Evolutionary conservation across 2,888 invertebrate genomes (phyloP).

Genomic region (Ernsta delagoae): DNA sequence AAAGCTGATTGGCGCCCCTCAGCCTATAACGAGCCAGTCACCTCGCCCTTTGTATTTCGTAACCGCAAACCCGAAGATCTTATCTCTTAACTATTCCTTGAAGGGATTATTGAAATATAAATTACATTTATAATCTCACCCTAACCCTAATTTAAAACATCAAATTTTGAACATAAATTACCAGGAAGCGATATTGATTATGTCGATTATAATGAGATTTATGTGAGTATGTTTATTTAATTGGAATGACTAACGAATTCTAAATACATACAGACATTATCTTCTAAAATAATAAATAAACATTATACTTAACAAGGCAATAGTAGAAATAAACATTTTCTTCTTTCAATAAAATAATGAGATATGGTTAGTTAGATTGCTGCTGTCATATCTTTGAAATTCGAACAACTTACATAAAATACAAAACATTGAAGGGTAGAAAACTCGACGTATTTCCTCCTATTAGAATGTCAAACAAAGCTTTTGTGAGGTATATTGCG

Average conservation of each 20-base stretch:
- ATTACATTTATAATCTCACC: slow-evolving; percentile 33
- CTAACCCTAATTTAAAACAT: slow-evolving; percentile 35
- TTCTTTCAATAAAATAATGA: not conserved
- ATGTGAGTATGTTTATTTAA: not conserved
- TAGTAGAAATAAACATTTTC: not conserved
- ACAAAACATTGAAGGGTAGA: not conserved
- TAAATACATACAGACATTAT: too few relatives aligned
- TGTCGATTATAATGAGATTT: too few relatives aligned
- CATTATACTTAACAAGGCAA: not conserved
- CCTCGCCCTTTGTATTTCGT: slow-evolving; percentile 50
- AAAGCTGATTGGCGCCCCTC: slow-evolving; percentile 49
- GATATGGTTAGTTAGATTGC: slow-evolving; percentile 15
- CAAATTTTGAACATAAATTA: not conserved
- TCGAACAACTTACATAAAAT: slow-evolving; percentile 14
- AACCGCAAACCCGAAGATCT: slow-evolving; percentile 45
- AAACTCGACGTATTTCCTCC: slow-evolving; percentile 24
- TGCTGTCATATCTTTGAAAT: slow-evolving; percentile 25
- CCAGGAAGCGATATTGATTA: not conserved
- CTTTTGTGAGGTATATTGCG: slow-evolving; percentile 25
- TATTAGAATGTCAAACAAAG: slow-evolving; percentile 36
- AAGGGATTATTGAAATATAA: slow-evolving; percentile 23
- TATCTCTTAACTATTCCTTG: slow-evolving; percentile 29
- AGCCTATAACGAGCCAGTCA: slow-evolving; percentile 59
- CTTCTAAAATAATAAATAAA: not conserved
- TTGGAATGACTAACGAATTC: too few relatives aligned